Evolutionary conservation across 92 coral and sea anemone species (phyloP), one percentile per base, ranked within the genome.

Genomic region (Plumapathes pennacea): DNA sequence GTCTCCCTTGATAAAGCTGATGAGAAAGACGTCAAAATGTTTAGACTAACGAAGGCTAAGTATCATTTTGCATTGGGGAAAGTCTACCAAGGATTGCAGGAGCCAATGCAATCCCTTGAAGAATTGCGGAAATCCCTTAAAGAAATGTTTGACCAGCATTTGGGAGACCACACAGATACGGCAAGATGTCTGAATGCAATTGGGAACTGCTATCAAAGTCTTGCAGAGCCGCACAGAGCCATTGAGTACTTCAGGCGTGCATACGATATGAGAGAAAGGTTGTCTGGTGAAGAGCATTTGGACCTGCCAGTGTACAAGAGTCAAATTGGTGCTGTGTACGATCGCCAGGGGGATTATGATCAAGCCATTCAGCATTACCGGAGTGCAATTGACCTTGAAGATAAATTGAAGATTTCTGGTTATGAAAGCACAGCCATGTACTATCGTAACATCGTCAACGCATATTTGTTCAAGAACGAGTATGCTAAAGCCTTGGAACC

Each of bases 371-470:
- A 34, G n/a, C 49, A 32, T 18, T 80, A 71, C 30, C 32, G 64
- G 25, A 58, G 72, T 44, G 86, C 86, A 3, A 23, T 80, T 29
- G 63, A 72, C 25, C 52, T 81, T 32, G 71, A 77, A 10, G 66
- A 43, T 27, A 54, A 67, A 32, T 66, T 81, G 14, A 59, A 64
- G 46, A 68, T 73, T 25, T 54, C 57, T 2, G 86, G 76, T 19
- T 30, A 54, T n/a, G 2, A 39, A 18, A 24, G 50, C 46, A 73
- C 82, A 8, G 82, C 87, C 4, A 45, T 67, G 12, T 73, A 37
- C 31, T 57, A 81, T 31, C 28, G 87, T 38, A 81, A 81, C 77
- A 73, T 81, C 45, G 79, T 71, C 9, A 72, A 73, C 44, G 38
- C 76, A 0, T 59, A 58, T 30, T 62, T 57, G 13, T 74, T 50